Evolutionary conservation across 2,888 invertebrate species (phyloP), one percentile per base, ranked within the genome.

Genomic region (Tanytarsus gracilentus): DNA sequence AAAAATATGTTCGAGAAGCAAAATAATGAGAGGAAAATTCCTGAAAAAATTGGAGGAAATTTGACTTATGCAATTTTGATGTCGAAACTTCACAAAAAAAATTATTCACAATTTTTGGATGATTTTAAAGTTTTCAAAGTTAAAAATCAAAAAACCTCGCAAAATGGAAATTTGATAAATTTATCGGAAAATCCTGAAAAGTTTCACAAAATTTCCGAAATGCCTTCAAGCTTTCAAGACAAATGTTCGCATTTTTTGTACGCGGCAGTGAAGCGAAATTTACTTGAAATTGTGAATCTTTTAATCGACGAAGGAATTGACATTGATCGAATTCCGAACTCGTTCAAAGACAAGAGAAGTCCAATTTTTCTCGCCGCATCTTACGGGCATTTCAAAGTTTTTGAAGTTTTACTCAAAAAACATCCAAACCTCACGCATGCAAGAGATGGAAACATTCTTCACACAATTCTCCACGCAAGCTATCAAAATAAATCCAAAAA

Each of bases 381-480:
- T 18, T 44, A 44, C n/a, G 44, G 44, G 1, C 23, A 44, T 11
- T 23, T 4, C 6, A 44, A 8, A 23, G 18, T 44, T 9, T n/a
- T 44, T 8, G 11, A 44, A 44, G 4, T 30, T 9, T 4, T 44
- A 2, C 18, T 44, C 21, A 44, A 21, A 4, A n/a, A n/a, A n/a
- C n/a, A n/a, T n/a, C 23, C 40, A 44, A 33, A 33, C 6, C 9
- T 11, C 6, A n/a, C n/a, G 33, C 16, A n/a, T 36, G 14, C 36
- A 14, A 36, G 14, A 14, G 4, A n/a, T 23, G 44, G 23, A 44
- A 44, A 44, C 11, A 23, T 44, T 23, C 23, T 44, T 4, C 44
- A 44, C 3, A 16, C 18, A 23, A 27, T 60, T 27, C 23, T 60
- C 14, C 50, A 60, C 7, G 21, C 60, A 23, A 44, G 44, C 5